Percentiles rank a stretch among this genome's conserved stretches.
These are phyloP conservation scores for Formica selysi DNA, from an alignment of 1,140 invertebrate genomes.

Conservation along the genomic window DNA sequence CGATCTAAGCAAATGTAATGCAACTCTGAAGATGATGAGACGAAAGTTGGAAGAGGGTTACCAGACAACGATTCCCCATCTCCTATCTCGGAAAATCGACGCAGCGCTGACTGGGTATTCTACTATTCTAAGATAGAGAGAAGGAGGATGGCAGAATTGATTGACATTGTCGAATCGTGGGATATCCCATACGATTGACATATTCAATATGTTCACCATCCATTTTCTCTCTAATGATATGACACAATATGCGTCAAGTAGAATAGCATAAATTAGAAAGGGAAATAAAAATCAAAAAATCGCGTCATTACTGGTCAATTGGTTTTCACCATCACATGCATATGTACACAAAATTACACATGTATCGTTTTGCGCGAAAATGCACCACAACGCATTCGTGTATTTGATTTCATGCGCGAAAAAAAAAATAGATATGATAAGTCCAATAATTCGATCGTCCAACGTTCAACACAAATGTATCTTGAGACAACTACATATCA, in stretches of 20 bases:
- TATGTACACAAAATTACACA: conserved; percentile 12
- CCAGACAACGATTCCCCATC: conserved; percentile 74
- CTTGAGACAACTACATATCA: conserved; percentile 5
- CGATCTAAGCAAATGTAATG: conserved; percentile 8
- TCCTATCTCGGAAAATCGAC: conserved; percentile 71
- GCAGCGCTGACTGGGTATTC: conserved; percentile 60
- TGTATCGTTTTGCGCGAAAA: conserved; percentile 18
- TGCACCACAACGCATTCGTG: conserved; percentile 11
- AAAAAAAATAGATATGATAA: background rate
- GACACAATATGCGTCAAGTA: background rate
- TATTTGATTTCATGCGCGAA: conserved; percentile 14
- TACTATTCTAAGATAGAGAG: conserved; percentile 58
- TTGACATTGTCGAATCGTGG: background rate
- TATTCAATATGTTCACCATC: background rate
- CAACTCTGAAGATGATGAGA: conserved; percentile 78
- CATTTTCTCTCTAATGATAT: background rate
- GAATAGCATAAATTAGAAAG: conserved; percentile 12
- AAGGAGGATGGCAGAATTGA: background rate
- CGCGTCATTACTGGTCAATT: conserved; percentile 71
- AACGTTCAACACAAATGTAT: background rate
- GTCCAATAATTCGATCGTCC: conserved; percentile 9
- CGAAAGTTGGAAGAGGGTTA: conserved; percentile 78
- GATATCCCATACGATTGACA: conserved; percentile 44
- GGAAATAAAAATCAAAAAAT: conserved; percentile 61
- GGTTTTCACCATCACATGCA: conserved; percentile 67